phyloP scores from a whole-genome alignment of 2,113 vertebrate species.

The Tenebrosternarchus preto region DNA sequence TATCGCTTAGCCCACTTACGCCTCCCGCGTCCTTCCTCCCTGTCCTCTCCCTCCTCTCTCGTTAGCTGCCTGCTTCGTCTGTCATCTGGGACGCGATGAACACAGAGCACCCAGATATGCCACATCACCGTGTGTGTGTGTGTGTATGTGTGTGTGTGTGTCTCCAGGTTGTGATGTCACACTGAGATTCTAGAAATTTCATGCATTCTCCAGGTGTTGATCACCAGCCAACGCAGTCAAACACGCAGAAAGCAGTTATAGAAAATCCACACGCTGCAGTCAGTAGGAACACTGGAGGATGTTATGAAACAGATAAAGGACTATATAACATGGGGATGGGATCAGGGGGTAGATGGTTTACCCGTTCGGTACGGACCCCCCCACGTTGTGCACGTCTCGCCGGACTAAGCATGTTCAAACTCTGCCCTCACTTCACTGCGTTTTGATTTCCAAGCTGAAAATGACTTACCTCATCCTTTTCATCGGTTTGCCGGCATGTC shows the following conservation, averaged over 20 bases:
- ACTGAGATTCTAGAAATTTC: conserved; percentile 35
- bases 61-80: conserved; percentile 2
- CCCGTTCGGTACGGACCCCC: not conserved
- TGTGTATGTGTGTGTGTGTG: too few relatives aligned
- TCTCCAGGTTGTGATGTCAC: not conserved
- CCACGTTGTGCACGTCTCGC: not conserved
- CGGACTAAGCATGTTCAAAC: not conserved
- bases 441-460: conserved; percentile 31
- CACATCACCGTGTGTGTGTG: not conserved
- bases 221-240: not conserved
- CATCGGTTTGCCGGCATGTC: conserved; percentile 58
- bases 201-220: not conserved
- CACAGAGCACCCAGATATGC: not conserved
- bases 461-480: conserved; percentile 70
- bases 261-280: not conserved
- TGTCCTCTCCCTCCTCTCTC: conserved; percentile 1
- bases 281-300: not conserved
- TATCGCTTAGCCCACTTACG: conserved; percentile 37
- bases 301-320: not conserved
- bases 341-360: not conserved
- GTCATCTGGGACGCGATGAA: conserved; percentile 9
- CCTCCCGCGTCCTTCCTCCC: conserved; percentile 7
- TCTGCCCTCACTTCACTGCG: not conserved
- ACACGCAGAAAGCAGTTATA: not conserved
- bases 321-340: not conserved